These are phyloP conservation scores for Diarsia brunnea DNA, from an alignment of 2,888 invertebrate genomes.

Conservation along the genomic window DNA sequence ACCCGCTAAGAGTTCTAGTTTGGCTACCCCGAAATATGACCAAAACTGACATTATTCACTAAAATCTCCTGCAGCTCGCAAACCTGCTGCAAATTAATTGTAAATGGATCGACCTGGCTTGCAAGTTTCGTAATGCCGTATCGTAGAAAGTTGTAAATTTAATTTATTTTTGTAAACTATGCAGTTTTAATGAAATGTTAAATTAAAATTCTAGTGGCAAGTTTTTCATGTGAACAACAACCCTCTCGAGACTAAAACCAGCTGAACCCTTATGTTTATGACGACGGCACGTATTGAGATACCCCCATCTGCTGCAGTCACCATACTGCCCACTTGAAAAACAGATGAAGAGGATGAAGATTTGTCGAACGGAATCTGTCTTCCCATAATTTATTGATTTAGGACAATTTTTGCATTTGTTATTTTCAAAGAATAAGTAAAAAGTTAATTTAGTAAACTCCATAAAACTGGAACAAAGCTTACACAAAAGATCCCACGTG, in stretches of 20 bases:
- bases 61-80: constrained; percentile 10
- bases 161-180: constrained; percentile 5
- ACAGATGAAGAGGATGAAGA: background rate
- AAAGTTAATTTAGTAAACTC: background rate
- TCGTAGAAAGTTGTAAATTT: constrained; percentile 7
- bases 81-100: constrained; percentile 34
- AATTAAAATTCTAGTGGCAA: background rate
- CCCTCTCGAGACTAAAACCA: background rate
- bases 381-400: background rate
- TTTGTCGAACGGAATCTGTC: background rate
- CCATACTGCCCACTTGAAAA: background rate
- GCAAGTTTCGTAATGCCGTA: constrained; percentile 18
- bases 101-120: constrained; percentile 20
- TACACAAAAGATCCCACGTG: background rate
- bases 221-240: background rate
- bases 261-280: constrained; percentile 17
- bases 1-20: constrained; percentile 1
- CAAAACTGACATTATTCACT: constrained; percentile 20
- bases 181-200: constrained; percentile 1
- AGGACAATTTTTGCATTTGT: background rate
- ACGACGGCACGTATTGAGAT: background rate
- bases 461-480: background rate
- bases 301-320: background rate
- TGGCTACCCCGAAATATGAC: constrained; percentile 21
- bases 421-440: background rate